Evolutionary conservation across 2,888 invertebrate genomes (phyloP).

Genomic region (Pseudococcus jackbeardsleyi): DNA sequence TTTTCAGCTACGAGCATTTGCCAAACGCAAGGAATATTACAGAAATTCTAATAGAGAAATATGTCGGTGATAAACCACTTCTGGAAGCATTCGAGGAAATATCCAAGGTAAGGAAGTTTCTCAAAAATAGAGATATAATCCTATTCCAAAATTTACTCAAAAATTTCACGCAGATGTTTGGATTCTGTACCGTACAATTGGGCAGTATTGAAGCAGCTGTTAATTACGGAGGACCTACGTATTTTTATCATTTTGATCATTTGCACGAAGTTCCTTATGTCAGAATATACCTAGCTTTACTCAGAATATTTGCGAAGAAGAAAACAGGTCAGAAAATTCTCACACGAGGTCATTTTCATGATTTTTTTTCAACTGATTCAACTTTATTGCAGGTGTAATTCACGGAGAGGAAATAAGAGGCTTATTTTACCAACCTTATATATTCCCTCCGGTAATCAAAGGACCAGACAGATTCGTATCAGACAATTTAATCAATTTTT

Average conservation of each 20-base stretch:
- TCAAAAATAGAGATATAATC: too few relatives aligned
- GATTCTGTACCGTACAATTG: neutral
- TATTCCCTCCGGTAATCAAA: conserved; percentile 10
- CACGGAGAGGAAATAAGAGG: conserved; percentile 65
- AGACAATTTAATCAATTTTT: conserved; percentile 19
- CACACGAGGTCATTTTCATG: too few relatives aligned
- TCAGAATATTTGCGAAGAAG: conserved; percentile 16
- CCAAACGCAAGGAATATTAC: conserved; percentile 3
- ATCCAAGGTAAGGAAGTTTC: conserved; percentile 11
- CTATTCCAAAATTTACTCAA: neutral
- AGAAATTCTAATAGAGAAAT: conserved; percentile 6
- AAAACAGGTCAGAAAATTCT: conserved; percentile 42
- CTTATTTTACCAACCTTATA: conserved; percentile 60
- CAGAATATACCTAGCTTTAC: neutral
- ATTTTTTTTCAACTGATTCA: too few relatives aligned
- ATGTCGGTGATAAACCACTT: neutral
- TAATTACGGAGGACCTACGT: conserved; percentile 45
- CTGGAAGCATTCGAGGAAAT: conserved; percentile 3
- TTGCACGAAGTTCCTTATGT: conserved; percentile 29
- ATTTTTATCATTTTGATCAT: conserved; percentile 50
- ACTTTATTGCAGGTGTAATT: conserved; percentile 57
- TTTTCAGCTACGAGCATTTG: conserved; percentile 43
- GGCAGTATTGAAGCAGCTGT: conserved; percentile 48
- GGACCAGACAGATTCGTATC: conserved; percentile 58
- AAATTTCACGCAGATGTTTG: conserved; percentile 20